phyloP scores from a whole-genome alignment of 2,113 vertebrate genomes.

The Dolichotis patagonum region DNA sequence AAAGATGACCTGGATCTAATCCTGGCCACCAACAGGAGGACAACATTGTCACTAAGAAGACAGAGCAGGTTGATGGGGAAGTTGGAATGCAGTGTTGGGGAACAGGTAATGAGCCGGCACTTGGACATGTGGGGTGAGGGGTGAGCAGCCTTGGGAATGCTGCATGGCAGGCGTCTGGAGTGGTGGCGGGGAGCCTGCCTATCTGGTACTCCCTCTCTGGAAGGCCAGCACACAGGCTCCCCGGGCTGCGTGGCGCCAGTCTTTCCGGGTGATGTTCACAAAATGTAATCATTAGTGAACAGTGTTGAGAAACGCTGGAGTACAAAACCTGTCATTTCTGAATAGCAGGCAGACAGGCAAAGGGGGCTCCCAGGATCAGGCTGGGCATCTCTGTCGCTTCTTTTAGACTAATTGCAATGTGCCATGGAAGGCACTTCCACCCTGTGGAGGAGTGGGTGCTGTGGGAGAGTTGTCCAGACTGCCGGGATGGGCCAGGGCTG shows the following conservation, averaged over 20 bases:
- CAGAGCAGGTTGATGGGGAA: not conserved
- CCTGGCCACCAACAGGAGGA: not conserved
- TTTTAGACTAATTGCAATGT: conserved; percentile 79
- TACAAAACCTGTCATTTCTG: conserved; percentile 75
- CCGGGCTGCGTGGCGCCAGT: not conserved
- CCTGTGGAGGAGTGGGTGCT: not conserved
- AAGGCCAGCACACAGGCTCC: fast-evolving
- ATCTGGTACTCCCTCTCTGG: fast-evolving
- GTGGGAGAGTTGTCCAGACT: conserved; percentile 9
- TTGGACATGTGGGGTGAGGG: not conserved
- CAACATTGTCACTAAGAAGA: not conserved
- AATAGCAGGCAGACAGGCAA: conserved; percentile 60
- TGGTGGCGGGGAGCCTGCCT: not conserved
- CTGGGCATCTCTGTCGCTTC: conserved; percentile 63
- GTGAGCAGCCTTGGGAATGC: no score
- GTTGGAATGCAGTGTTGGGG: not conserved
- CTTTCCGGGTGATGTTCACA: conserved; percentile 45
- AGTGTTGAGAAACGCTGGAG: not conserved
- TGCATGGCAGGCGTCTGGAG: not conserved
- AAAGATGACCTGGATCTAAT: not conserved
- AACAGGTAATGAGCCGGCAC: not conserved
- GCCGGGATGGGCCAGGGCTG: not conserved
- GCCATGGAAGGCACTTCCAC: conserved; percentile 61
- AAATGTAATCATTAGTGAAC: not conserved
- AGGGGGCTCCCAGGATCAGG: conserved; percentile 66